Base-by-base conservation (phyloP, 1,140 invertebrate genomes). In the Drosophila virilis region DNA sequence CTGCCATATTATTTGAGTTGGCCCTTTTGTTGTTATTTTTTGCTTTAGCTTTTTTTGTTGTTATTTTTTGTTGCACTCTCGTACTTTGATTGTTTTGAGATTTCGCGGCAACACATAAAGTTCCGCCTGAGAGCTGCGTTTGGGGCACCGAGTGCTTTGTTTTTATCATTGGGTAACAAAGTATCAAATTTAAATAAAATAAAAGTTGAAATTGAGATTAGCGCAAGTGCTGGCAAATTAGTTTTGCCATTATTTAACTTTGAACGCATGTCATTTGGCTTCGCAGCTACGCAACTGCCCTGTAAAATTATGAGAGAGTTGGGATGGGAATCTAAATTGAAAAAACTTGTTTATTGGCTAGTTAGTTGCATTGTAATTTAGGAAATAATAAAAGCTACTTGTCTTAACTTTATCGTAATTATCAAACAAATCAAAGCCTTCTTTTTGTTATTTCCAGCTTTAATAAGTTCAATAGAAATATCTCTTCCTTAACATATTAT, bases 31-130 rank as follows among this genome's bases (percentile, higher is more conserved):
- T 68, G 38, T 57, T 59, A 10, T 33, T 54, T 33, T 28, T 17
- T 38, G 50, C 50, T 38, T 60, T 74, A 69, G n/a, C n/a, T 43
- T 38, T 48, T 54, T 32, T 68, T 17, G 17, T 45, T 72, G 43
- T 80, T 72, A 68, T 62, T 45, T 61, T 51, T 35, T 67, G 46
- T 58, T 73, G 62, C 70, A 73, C 69, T 74, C 71, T 46, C 69
- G 79, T 59, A 86, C 76, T 88, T 88, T 86, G 83, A 86, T 86
- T 86, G 83, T 86, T 86, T 86, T 86, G 82, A 86, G 82, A 86
- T 86, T 86, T 86, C 78, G 83, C 79, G 76, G 83, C 79, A 88
- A 82, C 82, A 88, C 83, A 85, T 85, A 85, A 88, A 88, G 71
- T 88, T 76, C 50, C 71, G 75, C 59, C 40, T 54, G 67, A 46